Base-by-base conservation (phyloP, 1,140 invertebrate genomes). In the Drosophila bocki region DNA sequence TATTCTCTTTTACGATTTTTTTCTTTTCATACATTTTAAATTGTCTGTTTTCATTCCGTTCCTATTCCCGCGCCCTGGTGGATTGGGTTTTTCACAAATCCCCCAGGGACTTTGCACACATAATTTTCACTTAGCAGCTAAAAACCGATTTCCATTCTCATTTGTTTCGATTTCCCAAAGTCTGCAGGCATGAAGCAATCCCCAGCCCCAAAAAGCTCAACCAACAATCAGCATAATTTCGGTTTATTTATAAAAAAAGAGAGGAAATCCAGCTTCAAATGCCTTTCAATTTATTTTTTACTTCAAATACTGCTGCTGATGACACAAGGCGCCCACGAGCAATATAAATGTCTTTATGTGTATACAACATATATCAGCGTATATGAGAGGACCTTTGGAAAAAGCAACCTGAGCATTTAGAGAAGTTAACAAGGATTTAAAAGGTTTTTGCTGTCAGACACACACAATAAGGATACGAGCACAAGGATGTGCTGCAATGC, bases 371-470 rank as follows among this genome's bases (percentile, higher is more conserved):
- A 59, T 56, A 42, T 63, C 44, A 33, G 56, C 22, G 53, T 53
- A 32, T 37, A 45, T 37, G 50, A 56, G 41, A 70, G 35, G 35
- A 22, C 17, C 33, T 37, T 57, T 39, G 41, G 22, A 19, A 76
- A 63, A 63, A 82, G 75, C 75, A 86, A 91, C 83, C 80, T 82
- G 83, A 75, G 78, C 78, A 79, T 91, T 91, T 91, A 82, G 81
- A 75, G 71, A 91, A 91, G 78, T 91, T 91, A 91, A 91, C 87
- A 91, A 82, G 87, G 88, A 91, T 91, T 91, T 91, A 91, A 91
- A 91, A 91, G 88, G 88, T 87, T 91, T 91, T 91, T 70, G 56
- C 88, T 91, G 87, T 91, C 87, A 91, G 82, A 72, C 81, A 56
- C 82, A 81, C 75, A 72, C 65, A 82, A 51, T 42, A 19, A 59